Base-by-base conservation (phyloP, 1,140 invertebrate genomes). In the Wiebesia pumilae region DNA sequence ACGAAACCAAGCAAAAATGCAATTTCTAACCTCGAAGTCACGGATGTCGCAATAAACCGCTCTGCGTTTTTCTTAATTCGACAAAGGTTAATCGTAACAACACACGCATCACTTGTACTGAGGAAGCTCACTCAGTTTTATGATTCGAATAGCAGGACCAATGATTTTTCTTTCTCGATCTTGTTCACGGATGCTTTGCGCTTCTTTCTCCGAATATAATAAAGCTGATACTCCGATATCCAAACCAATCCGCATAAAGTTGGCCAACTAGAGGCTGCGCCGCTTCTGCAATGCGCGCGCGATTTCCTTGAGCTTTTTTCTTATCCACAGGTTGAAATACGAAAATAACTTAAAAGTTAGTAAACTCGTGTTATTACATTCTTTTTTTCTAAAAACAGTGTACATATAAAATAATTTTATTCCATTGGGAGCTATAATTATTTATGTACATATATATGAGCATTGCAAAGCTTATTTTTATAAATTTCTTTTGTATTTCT, bases 1-100 rank as follows among this genome's bases (percentile, higher is more conserved):
- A 83, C 75, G 54, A 62, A 87, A 43, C 73, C 69, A 71, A 80
- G 43, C 62, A 83, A 67, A 80, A 83, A 62, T 47, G 51, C 54
- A 83, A 77, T 79, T 58, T 83, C 81, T 87, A 87, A 86, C 84
- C 84, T 86, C 77, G 10, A 85, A 80, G 14, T 3, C 24, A 67
- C 73, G 16, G 16, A 1, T 16, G n/a, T 38, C 65, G 43, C 47
- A 47, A 24, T 19, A 7, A 54, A 33, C 21, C 47, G 77, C 30
- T n/a, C 16, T 30, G 43, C n/a, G 30, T 33, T 16, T 58, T 7
- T 54, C 16, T 27, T 16, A 16, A 24, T 19, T 0, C 0, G 24
- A 51, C 3, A 19, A 27, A 0, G 21, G 16, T 47, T 33, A 3
- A 4, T 54, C 16, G 27, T n/a, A 35, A 21, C 0, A 33, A 33